phyloP scores from a whole-genome alignment of 2,888 invertebrate genomes.

The Melanchra persicariae region DNA sequence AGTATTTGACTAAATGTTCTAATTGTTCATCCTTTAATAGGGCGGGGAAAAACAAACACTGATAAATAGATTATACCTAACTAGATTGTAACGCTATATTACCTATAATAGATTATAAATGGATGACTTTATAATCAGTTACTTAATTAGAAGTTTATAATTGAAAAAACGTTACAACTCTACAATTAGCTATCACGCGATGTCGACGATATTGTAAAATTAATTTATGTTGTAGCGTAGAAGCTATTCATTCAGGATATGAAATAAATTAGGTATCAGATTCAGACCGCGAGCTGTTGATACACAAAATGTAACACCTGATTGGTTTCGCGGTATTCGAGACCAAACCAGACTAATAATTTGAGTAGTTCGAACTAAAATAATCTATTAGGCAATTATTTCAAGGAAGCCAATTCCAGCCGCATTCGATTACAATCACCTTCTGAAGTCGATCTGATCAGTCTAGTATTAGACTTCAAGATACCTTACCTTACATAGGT shows the following conservation, averaged over 20 bases:
- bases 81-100: background rate
- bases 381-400: slow-evolving; percentile 1
- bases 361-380: slow-evolving; percentile 11
- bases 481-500: no score
- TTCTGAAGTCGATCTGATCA: background rate
- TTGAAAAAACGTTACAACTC: slow-evolving; percentile 29
- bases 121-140: slow-evolving; percentile 34
- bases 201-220: slow-evolving; percentile 26
- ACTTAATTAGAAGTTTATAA: slow-evolving; percentile 38
- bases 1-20: no score
- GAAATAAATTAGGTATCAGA: slow-evolving; percentile 24
- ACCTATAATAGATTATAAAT: no score
- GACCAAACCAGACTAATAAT: slow-evolving; percentile 5
- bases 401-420: slow-evolving; percentile 13
- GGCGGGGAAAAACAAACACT: slow-evolving; percentile 14
- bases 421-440: slow-evolving; percentile 1
- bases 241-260: slow-evolving; percentile 23
- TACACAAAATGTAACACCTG: slow-evolving; percentile 30
- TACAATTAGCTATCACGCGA: slow-evolving; percentile 51
- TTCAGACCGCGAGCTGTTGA: slow-evolving; percentile 11
- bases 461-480: no score
- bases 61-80: slow-evolving; percentile 23
- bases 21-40: slow-evolving; percentile 21
- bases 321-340: slow-evolving; percentile 48
- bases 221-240: slow-evolving; percentile 13